A percentile compares a stretch with the other conserved stretches of the same genome.
These are phyloP conservation scores for Drosophila algonquin DNA, from an alignment of 2,888 invertebrate species.

Conservation along the genomic window DNA sequence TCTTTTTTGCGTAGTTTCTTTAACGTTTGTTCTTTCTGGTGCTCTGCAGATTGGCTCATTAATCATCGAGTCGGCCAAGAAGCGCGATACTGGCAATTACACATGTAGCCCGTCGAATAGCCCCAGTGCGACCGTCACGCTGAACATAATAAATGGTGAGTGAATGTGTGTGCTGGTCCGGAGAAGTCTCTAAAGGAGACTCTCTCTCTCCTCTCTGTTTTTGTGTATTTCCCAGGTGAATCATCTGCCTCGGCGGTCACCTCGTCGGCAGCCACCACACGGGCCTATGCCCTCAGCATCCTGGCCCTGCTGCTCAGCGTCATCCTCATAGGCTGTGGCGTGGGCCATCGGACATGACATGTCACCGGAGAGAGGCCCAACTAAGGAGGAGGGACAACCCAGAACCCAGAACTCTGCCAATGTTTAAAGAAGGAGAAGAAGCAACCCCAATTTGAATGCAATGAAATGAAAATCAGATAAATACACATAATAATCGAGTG, in stretches of 20 bases:
- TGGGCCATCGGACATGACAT: constrained; percentile 81
- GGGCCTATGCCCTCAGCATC: constrained; percentile 77
- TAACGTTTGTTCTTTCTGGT: constrained; percentile 22
- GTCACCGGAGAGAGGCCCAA: constrained; percentile 43
- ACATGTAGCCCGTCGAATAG: constrained; percentile 97
- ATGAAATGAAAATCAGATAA: constrained; percentile 30
- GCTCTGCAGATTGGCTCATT: constrained; percentile 83
- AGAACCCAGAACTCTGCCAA: constrained; percentile 49
- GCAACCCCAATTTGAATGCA: constrained; percentile 31
- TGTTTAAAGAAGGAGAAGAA: too few species aligned
- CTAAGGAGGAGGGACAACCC: constrained; percentile 21
- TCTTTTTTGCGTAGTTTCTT: constrained; percentile 9
- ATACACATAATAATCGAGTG: constrained; percentile 54
- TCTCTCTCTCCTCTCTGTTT: too few species aligned
- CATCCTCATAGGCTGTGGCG: constrained; percentile 62
- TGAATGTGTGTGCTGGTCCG: constrained; percentile 13
- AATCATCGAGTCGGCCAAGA: constrained; percentile 84
- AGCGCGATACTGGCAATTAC: constrained; percentile 89
- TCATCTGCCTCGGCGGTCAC: constrained; percentile 84
- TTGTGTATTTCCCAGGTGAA: constrained; percentile 71
- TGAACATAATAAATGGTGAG: constrained; percentile 96
- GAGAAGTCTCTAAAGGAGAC: neutral
- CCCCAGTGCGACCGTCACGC: constrained; percentile 93
- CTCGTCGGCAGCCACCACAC: constrained; percentile 81
- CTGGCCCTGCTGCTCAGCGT: constrained; percentile 76